Base-by-base conservation (phyloP, 1,140 invertebrate genomes). In the Papilio helenus region DNA sequence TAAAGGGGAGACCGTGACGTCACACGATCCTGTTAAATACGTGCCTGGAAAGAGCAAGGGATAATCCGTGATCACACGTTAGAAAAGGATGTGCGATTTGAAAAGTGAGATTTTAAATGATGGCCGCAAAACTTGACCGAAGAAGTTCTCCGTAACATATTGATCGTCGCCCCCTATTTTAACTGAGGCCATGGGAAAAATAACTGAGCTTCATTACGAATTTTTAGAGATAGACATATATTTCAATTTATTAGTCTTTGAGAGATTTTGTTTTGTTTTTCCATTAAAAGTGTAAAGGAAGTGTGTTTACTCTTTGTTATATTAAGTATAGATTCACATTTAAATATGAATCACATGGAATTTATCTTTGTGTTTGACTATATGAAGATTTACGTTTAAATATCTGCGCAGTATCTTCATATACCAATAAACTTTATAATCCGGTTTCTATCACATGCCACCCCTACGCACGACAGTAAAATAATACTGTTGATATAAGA, bases 1-100 rank as follows among this genome's bases (percentile, higher is more conserved):
- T 83, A 83, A 76, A 80, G 58, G 81, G 79, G 79, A 79, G 79
- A 79, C 78, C 79, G 80, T 78, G 82, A 79, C 65, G 80, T 76
- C 58, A 76, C 71, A 76, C 73, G 73, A 79, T 81, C 72, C 58
- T 76, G 73, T 76, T 76, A 76, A 76, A 76, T 20, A 58, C 73
- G 34, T 49, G 73, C 39, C 49, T 34, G 29, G 73, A 76, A 58
- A 76, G 73, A 76, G 73, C 73, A 58, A 76, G 73, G 49, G 29
- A 55, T 58, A 55, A 58, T 76, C 46, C 29, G 16, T 23, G 73
- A n/a, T 51, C 73, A 49, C 39, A 74, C 72, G 73, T 58, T n/a
- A 76, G 73, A 76, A 39, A 76, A 76, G 73, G 73, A 76, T 76
- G n/a, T 55, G 49, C 16, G 49, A 58, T 76, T 61, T 39, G 3